Base-by-base conservation (phyloP, 2,113 vertebrate genomes). In the Albula goreensis region DNA sequence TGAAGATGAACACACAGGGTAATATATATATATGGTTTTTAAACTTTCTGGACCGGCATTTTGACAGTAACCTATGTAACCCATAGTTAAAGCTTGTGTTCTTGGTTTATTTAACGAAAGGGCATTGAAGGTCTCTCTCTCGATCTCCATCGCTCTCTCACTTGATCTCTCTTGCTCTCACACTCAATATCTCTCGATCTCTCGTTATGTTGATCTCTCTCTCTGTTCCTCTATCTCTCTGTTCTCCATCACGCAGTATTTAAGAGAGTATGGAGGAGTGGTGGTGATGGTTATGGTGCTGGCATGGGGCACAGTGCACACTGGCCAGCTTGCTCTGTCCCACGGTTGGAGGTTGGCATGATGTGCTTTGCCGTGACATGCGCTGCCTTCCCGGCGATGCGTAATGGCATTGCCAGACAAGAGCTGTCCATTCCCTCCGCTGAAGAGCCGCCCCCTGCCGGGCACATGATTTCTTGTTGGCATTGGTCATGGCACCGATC, bases 391-490 rank as follows among this genome's bases (percentile, higher is more conserved):
- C 92, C 86, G 83, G 93, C 92, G 89, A 92, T 51, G 84, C 84
- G 91, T 92, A 90, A 90, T 90, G 91, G 92, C 91, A 89, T 90
- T 88, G 84, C 92, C 94, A 95, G 94, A 95, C 93, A 92, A 88
- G 92, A 93, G 91, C 90, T 94, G 94, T 93, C 93, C 94, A 91
- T 91, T 94, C 86, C 85, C 90, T 89, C 92, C 78, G 87, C 88
- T 90, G 91, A 94, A 93, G 92, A 93, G 90, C 91, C 88, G 89
- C 92, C 86, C 90, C 93, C 91, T 92, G 93, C 94, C 93, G 95
- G 89, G 95, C 91, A 91, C 91, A 87, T 90, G 92, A 95, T 94
- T 93, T 92, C 92, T 89, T 90, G 88, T 94, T 95, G 95, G 93
- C 95, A 93, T 88, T 82, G 88, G 86, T 88, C 82, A 51, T 87